These are phyloP conservation scores for Phaetusa simplex DNA, from an alignment of 2,113 vertebrate genomes.

Conservation along the genomic window DNA sequence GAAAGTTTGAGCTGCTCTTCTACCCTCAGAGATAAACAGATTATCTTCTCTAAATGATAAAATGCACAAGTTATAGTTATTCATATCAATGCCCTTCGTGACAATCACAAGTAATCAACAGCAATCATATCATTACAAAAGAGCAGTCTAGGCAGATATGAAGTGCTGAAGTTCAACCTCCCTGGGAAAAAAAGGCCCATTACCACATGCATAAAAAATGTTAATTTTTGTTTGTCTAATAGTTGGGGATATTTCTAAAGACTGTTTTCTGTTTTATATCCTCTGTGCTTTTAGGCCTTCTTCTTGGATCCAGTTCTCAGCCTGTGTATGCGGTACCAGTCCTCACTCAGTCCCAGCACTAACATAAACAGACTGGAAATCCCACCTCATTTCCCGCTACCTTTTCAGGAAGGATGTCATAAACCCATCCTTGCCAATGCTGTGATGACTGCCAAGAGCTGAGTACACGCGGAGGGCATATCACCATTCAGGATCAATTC, in stretches of 20 bases:
- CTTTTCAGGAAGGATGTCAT: background rate
- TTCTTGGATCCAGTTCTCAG: background rate
- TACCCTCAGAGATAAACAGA: background rate
- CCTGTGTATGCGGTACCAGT: accelerated
- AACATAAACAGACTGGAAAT: background rate
- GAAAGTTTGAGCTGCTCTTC: background rate
- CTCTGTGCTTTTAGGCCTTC: background rate
- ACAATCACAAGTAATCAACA: background rate
- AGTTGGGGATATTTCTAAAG: background rate
- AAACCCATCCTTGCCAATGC: background rate
- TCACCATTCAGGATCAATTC: background rate
- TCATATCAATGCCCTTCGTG: background rate
- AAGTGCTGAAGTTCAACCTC: background rate
- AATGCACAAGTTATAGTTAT: background rate
- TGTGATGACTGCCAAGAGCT: background rate
- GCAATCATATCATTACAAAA: background rate
- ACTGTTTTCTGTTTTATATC: background rate
- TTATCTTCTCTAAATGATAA: background rate
- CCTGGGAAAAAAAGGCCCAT: background rate
- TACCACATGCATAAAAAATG: background rate
- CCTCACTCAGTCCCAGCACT: background rate
- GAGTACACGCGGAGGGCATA: background rate
- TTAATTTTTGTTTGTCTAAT: background rate
- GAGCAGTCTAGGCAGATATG: background rate
- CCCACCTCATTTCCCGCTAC: background rate